Base-by-base conservation (phyloP, 2,797 vertebrate species). In the Columba guinea region DNA sequence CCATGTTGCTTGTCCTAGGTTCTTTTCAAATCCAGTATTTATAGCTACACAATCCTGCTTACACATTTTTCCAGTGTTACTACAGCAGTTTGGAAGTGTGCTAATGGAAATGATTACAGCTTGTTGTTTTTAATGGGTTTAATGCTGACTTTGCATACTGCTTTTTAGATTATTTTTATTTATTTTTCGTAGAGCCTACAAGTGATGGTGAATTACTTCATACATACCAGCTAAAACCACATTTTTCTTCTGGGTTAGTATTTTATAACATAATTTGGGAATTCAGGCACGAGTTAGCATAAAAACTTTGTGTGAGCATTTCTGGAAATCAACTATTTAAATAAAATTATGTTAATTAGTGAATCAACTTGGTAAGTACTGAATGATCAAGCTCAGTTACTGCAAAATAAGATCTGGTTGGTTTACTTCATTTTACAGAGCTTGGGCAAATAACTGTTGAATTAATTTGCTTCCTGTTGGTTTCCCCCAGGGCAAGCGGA, bases 381-480 rank as follows among this genome's bases (percentile, higher is more conserved):
- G 79, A 96, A 59, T 90, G 92, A 95, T 96, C 73, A 92, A 82
- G n/a, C 80, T 62, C 87, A 34, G 84, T 90, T 95, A 92, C 68
- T 90, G 39, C 94, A 91, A 82, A 93, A 84, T 90, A 93, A 94
- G 59, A 94, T 96, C 77, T 94, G 76, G 22, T 69, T 53, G 64
- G 76, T 95, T 97, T 89, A 62, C 74, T 95, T 96, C 37, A 51
- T 97, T 97, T 97, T 96, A 70, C 91, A 84, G 55, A 87, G 78
- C 81, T 91, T 95, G 88, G 91, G 71, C 94, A 97, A 96, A 95
- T 95, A 97, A 80, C 87, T 93, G 28, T 56, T 83, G 90, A 96
- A 93, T 97, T 94, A 95, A 96, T 95, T 96, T 95, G 85, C 92
- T 96, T 96, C 76, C 71, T 94, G 44, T 96, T 91, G 79, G 65